Base-by-base conservation (phyloP, 2,113 vertebrate genomes). In the Cyanoliseus patagonus region DNA sequence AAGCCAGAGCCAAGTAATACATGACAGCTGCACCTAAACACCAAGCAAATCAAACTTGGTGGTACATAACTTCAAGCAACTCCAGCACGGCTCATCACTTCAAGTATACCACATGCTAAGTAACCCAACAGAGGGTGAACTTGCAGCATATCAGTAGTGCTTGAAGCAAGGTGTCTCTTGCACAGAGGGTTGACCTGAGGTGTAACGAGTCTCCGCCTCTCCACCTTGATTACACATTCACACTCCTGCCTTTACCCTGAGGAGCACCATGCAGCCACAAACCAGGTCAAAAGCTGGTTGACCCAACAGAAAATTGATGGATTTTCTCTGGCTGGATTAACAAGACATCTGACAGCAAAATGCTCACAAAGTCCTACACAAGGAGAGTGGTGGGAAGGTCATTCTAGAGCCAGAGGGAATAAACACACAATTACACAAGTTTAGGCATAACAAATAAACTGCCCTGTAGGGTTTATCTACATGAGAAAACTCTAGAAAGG, bases 401-500 rank as follows among this genome's bases (percentile, higher is more conserved):
- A 7, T 78, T 52, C 30, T 28, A 73, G 47, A 89, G 66, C 17
- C 81, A 86, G 12, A 10, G n/a, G 42, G 19, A 90, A 53, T 18
- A 55, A 81, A 94, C 33, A 73, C 13, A 28, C 25, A 88, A 82
- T 28, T 49, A 78, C 14, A 87, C 3, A 47, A 64, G 42, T 68
- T 92, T 57, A 64, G 62, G 39, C 44, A 63, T 61, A 82, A 75
- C 73, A 78, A 81, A 88, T 68, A 55, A 87, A 57, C 33, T 69
- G 42, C 63, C 39, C 78, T 95, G 74, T 41, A 95, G 52, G 42
- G 77, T 81, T 75, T 73, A 87, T 47, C 47, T 92, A 51, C 68
- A 83, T 14, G 31, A 81, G 55, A 64, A 86, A 91, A 89, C 57
- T 94, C 35, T 31, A 37, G 62, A 85, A 89, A 76, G 22, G 70